Conservation (phyloP, 2,797 vertebrate species). For the Poecile montanus region DNA sequence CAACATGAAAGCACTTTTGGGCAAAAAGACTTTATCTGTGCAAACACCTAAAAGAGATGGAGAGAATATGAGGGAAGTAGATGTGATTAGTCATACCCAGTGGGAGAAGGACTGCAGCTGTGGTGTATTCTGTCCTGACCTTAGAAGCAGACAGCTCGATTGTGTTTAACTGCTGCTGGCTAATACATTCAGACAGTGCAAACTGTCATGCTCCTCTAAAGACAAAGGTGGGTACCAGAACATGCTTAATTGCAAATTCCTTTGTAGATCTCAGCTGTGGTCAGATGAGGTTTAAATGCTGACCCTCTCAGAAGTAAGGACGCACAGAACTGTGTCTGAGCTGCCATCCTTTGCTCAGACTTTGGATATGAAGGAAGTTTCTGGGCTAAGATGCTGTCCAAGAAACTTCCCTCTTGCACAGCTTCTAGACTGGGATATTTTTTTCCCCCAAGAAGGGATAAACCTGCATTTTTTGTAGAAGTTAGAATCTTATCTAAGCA, state of each 20-base stretch:
- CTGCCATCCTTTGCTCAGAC: not conserved
- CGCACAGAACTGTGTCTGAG: not conserved
- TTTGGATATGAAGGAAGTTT: not conserved
- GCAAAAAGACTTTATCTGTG: constrained; percentile 9
- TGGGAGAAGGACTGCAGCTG: constrained; percentile 55
- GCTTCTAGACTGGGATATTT: not conserved
- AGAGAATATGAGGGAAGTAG: constrained; percentile 11
- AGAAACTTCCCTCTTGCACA: not conserved
- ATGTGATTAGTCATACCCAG: constrained; percentile 62
- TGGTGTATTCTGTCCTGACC: constrained; percentile 44
- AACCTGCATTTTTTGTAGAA: not conserved
- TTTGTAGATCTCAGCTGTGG: not conserved
- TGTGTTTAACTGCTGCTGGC: constrained; percentile 32
- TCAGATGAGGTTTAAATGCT: not conserved
- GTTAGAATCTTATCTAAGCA: not conserved
- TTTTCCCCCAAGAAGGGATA: not conserved
- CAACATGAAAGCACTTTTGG: constrained; percentile 4
- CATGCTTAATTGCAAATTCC: not conserved
- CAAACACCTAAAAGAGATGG: constrained; percentile 32
- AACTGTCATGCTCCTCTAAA: not conserved
- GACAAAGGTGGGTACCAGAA: constrained; percentile 25
- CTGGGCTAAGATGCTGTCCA: not conserved
- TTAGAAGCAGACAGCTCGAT: constrained; percentile 15
- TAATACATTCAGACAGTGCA: constrained; percentile 15
- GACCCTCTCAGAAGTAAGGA: not conserved